phyloP scores from a whole-genome alignment of 2,797 vertebrate species.

The Steatocranus sp. region DNA sequence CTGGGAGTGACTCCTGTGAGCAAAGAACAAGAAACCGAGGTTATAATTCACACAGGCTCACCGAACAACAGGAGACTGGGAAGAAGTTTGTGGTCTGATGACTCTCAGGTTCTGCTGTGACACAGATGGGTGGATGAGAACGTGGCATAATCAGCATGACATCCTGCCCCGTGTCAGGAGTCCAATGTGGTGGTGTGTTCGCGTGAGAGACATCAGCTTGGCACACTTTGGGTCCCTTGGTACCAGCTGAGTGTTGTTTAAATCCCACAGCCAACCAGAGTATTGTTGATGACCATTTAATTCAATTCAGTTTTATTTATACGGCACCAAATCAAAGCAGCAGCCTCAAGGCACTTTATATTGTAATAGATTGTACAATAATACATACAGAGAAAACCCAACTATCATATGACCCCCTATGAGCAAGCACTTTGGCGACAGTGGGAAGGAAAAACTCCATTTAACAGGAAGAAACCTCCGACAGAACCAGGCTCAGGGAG shows the following conservation, averaged over 20 bases:
- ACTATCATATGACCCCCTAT: fast-evolving
- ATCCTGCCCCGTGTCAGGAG: not conserved
- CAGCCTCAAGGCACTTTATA: not conserved
- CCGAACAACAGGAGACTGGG: not conserved
- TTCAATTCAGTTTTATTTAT: not conserved
- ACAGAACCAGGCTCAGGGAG: not conserved
- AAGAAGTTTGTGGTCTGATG: not conserved
- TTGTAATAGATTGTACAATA: fast-evolving
- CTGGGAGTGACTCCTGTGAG: not conserved
- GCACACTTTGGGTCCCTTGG: not conserved
- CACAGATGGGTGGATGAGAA: not conserved
- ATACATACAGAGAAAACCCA: fast-evolving
- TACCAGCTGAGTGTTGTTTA: not conserved
- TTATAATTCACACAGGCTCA: not conserved
- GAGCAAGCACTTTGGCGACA: not conserved
- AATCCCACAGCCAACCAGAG: not conserved
- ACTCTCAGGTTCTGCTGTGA: not conserved
- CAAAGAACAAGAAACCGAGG: not conserved
- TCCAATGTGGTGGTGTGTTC: not conserved
- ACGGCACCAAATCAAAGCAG: not conserved
- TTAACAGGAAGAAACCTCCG: fast-evolving
- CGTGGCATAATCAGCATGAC: not conserved
- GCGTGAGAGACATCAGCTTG: not conserved
- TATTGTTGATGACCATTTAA: not conserved
- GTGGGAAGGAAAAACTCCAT: not conserved